Conservation (phyloP, 2,113 vertebrate genomes). For the Larimichthys polyactis region DNA sequence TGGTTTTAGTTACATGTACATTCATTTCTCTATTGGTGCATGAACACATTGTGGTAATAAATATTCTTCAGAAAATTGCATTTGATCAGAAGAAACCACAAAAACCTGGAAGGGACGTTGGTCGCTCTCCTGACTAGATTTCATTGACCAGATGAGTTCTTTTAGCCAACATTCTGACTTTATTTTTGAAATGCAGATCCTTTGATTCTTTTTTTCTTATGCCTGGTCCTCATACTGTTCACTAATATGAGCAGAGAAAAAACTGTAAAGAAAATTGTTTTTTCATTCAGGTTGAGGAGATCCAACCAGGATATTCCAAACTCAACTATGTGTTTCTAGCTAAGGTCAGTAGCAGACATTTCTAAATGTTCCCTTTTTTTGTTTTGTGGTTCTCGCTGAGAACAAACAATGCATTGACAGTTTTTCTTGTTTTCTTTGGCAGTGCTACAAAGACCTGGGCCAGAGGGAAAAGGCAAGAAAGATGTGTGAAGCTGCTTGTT, state of each 20-base stretch:
- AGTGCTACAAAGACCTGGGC: slow-evolving; percentile 93
- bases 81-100: no score
- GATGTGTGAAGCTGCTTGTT: slow-evolving; percentile 89
- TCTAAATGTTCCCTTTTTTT: not conserved
- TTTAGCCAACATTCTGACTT: no score
- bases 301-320: slow-evolving; percentile 92
- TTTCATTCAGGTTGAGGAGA: slow-evolving; percentile 89
- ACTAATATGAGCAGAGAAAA: not conserved
- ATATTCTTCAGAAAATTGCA: no score
- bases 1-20: no score
- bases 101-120: no score
- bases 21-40: no score
- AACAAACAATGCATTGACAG: not conserved
- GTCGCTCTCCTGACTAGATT: no score
- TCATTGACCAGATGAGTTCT: no score
- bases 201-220: no score
- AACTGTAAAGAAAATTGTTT: not conserved
- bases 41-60: no score
- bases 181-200: no score
- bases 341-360: slow-evolving; percentile 86
- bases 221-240: no score
- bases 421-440: slow-evolving; percentile 24
- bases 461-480: slow-evolving; percentile 84
- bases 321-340: slow-evolving; percentile 93
- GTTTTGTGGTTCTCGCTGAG: not conserved